These are phyloP conservation scores for Cybosia mesomella DNA, from an alignment of 2,888 invertebrate species.

Conservation along the genomic window DNA sequence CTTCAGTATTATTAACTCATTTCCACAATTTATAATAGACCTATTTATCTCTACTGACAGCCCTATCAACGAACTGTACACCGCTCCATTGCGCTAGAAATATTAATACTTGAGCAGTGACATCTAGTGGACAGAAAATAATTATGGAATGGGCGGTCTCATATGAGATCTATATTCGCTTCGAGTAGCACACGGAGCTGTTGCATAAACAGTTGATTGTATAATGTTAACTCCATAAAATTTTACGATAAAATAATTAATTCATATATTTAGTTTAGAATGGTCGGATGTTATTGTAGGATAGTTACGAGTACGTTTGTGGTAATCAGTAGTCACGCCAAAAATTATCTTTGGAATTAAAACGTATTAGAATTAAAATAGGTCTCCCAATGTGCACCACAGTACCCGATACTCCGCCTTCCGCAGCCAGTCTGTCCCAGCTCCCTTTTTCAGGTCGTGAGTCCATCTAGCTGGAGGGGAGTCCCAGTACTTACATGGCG, in stretches of 20 bases:
- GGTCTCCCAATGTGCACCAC: too few relatives aligned
- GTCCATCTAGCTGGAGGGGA: too few relatives aligned
- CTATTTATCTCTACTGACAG: slow-evolving; percentile 2
- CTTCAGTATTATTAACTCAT: not conserved
- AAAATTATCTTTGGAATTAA: too few relatives aligned
- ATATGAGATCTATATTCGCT: slow-evolving; percentile 36
- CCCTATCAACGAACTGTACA: slow-evolving; percentile 14
- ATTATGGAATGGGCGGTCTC: slow-evolving; percentile 36
- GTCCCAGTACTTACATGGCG: too few relatives aligned
- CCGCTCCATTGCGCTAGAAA: slow-evolving; percentile 19
- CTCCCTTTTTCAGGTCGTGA: too few relatives aligned
- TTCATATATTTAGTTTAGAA: not conserved
- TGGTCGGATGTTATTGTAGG: not conserved
- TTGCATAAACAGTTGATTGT: slow-evolving; percentile 36
- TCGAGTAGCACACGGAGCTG: slow-evolving; percentile 28
- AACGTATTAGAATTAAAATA: too few relatives aligned
- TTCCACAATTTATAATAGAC: not conserved
- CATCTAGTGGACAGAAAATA: slow-evolving; percentile 45
- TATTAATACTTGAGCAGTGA: slow-evolving; percentile 38
- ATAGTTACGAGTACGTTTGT: too few relatives aligned
- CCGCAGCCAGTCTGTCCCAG: too few relatives aligned
- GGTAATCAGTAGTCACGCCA: too few relatives aligned
- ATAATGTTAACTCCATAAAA: slow-evolving; percentile 9
- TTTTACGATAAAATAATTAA: slow-evolving; percentile 11
- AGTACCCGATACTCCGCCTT: too few relatives aligned